Base-by-base conservation (phyloP, 2,113 vertebrate species). In the Gasterosteus nipponicus region DNA sequence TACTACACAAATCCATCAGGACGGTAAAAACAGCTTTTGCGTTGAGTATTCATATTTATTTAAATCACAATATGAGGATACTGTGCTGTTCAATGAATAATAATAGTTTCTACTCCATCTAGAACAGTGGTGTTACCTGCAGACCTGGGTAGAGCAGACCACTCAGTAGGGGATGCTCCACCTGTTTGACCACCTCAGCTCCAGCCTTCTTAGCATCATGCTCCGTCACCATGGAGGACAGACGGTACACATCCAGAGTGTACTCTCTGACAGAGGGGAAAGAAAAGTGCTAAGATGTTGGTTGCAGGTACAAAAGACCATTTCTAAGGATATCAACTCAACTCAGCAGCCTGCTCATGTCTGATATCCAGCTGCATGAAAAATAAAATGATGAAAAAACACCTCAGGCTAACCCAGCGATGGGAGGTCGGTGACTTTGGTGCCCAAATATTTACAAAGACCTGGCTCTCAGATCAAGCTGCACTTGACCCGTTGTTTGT, bases 171-270 rank as follows among this genome's bases (percentile, higher is more conserved):
- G 98, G 97, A 66, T 99, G 97, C 63, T 99, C 98, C 91, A 99
- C 97, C 86, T 99, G 98, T 89, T 99, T 99, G 26, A 99, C 98
- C 7, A 99, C 98, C 89, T 99, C 98, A 0, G 98, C 98, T 18
- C 98, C 98, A 0, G 98, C 98, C 87, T 99, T 99, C 94, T 99
- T 99, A 1, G 97, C 95, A 0, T 99, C 98, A 0, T 99, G 98
- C 75, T 98, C 96, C 0, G 98, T 99, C 86, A 99, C 95, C 83
- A 97, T 80, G 0, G 98, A 99, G 0, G 97, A 98, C 11, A 99
- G 94, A 0, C 96, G 94, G 89, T 99, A 99, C 85, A 97, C 95
- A 22, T 99, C 98, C 80, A 99, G 92, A 0, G 97, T 98, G 92
- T 99, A 99, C 75, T 99, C 96, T 91, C 98, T 99, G 81, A 42